A percentile compares a stretch with the other conserved stretches of the same genome.
These are phyloP conservation scores for Danio rerio DNA, from an alignment of 2,113 vertebrate genomes.

Conservation along the genomic window DNA sequence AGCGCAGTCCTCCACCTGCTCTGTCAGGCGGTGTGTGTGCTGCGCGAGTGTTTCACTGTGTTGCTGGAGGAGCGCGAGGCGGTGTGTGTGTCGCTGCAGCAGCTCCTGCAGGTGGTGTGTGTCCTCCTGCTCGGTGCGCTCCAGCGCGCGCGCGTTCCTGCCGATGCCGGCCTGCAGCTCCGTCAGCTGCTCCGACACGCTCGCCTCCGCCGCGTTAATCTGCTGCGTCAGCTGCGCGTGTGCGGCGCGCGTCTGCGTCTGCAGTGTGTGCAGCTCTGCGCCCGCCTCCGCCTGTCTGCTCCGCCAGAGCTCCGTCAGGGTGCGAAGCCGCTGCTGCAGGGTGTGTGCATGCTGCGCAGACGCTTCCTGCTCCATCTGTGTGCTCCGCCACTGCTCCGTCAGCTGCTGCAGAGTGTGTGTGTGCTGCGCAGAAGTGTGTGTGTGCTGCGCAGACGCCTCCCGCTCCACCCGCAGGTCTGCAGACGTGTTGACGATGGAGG, in stretches of 20 bases:
- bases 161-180: constrained; percentile 88
- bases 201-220: constrained; percentile 85
- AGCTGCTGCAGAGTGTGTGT: too few relatives aligned
- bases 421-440: too few relatives aligned
- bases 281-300: constrained; percentile 76
- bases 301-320: constrained; percentile 83
- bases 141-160: constrained; percentile 85
- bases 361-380: constrained; percentile 74
- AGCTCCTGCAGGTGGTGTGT: not conserved
- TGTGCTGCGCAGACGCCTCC: too few relatives aligned
- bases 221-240: constrained; percentile 79
- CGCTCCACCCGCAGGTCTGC: constrained; percentile 60
- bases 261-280: constrained; percentile 76
- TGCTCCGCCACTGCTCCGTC: too few relatives aligned
- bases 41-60: too few relatives aligned
- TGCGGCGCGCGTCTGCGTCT: constrained; percentile 79
- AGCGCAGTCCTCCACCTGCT: too few relatives aligned
- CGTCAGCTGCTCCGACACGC: constrained; percentile 74
- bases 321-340: constrained; percentile 83
- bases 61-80: too few relatives aligned
- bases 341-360: constrained; percentile 78
- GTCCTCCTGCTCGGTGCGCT: constrained; percentile 88
- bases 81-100: too few relatives aligned
- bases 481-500: constrained; percentile 74
- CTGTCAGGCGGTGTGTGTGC: too few relatives aligned